Evolutionary conservation across 1,140 invertebrate species (phyloP).

Genomic region (Lycorma delicatula): DNA sequence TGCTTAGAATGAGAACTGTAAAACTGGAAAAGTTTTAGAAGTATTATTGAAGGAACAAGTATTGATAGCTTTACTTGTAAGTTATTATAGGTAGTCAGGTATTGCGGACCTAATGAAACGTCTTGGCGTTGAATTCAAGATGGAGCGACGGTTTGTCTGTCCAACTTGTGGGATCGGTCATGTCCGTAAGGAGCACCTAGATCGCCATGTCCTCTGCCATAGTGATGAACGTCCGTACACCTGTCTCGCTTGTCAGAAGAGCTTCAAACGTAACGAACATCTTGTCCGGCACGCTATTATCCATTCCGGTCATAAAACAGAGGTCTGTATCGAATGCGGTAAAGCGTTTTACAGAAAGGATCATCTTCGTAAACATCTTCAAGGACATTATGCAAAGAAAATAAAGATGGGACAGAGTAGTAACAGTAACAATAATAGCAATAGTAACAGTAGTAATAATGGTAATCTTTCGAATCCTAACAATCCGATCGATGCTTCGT

Average conservation of each 20-base stretch:
- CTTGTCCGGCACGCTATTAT: conserved; percentile 73
- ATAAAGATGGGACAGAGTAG: conserved; percentile 9
- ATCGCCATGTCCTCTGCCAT: conserved; percentile 29
- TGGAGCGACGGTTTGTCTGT: conserved; percentile 27
- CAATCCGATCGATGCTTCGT: too few species aligned
- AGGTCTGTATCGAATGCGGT: conserved; percentile 73
- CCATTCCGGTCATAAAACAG: conserved; percentile 73
- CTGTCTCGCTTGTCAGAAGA: conserved; percentile 72
- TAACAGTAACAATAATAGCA: too few species aligned
- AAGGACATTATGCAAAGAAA: conserved; percentile 16
- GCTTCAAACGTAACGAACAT: conserved; percentile 76
- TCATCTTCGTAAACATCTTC: conserved; percentile 47
- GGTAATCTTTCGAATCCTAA: too few species aligned
- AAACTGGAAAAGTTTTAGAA: too few species aligned
- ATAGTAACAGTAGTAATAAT: too few species aligned
- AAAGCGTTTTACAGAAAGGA: conserved; percentile 68
- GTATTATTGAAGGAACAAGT: too few species aligned
- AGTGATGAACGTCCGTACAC: conserved; percentile 45
- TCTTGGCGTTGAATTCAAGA: too few species aligned
- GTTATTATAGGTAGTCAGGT: too few species aligned
- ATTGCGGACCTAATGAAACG: too few species aligned
- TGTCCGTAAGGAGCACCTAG: conserved; percentile 31
- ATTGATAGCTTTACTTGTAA: too few species aligned
- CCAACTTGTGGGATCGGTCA: conserved; percentile 32
- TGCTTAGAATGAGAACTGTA: too few species aligned